Conservation (phyloP, 2,888 invertebrate species). For the Graphium colonna region DNA sequence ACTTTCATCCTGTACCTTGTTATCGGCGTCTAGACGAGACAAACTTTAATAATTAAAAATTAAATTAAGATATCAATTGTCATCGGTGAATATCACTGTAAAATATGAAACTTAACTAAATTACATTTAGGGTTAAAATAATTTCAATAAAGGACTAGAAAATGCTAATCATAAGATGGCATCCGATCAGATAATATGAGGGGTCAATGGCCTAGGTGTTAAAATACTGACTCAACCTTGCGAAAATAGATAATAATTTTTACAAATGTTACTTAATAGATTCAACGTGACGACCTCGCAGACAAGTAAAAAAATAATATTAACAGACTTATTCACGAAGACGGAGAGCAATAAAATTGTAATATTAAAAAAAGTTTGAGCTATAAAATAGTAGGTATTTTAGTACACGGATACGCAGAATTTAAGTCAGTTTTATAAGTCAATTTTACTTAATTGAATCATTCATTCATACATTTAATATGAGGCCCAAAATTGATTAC, state of each 20-base stretch:
- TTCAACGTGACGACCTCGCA: conserved; percentile 13
- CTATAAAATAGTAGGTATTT: background rate
- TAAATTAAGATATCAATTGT: background rate
- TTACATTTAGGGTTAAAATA: too few species aligned
- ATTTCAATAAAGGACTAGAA: too few species aligned
- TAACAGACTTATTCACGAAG: conserved; percentile 11
- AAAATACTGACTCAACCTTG: conserved; percentile 32
- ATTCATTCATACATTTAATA: too few species aligned
- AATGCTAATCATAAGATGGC: conserved; percentile 5
- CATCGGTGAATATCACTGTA: too few species aligned
- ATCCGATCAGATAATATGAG: conserved; percentile 22
- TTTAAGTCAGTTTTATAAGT: too few species aligned
- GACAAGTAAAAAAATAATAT: conserved; percentile 10
- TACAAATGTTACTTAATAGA: conserved; percentile 22
- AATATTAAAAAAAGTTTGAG: background rate
- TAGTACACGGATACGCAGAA: too few species aligned
- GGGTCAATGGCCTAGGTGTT: conserved; percentile 33
- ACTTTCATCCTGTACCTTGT: conserved; percentile 34
- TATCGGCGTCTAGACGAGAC: conserved; percentile 30
- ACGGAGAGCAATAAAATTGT: too few species aligned
- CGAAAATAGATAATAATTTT: conserved; percentile 26
- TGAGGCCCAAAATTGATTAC: too few species aligned
- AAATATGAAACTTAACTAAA: too few species aligned
- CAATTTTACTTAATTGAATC: too few species aligned
- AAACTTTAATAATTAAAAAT: conserved; percentile 1